Evolutionary conservation across 2,888 invertebrate genomes (phyloP).

Genomic region (Philhelius pedissequus): DNA sequence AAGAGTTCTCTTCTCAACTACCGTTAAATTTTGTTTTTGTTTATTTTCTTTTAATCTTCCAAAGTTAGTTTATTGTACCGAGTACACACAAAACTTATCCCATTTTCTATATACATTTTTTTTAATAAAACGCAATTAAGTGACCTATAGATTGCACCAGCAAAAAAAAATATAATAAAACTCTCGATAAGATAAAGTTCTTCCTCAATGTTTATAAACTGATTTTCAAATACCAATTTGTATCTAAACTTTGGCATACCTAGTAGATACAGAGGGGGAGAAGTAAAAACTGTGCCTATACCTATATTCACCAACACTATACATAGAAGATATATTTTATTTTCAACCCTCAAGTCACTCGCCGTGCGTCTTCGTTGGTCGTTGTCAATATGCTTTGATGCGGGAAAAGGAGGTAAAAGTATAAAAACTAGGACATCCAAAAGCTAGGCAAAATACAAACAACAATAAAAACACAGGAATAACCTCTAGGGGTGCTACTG

Average conservation of each 20-base stretch:
- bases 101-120: neutral
- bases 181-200: constrained; percentile 13
- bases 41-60: neutral
- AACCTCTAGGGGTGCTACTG: neutral
- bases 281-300: neutral
- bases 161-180: neutral
- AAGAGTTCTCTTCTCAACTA: neutral
- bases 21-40: neutral
- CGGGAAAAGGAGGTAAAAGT: neutral
- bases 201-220: constrained; percentile 44
- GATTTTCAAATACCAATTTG: constrained; percentile 65
- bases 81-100: neutral
- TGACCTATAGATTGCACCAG: neutral
- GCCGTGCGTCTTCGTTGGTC: neutral
- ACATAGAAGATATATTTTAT: neutral
- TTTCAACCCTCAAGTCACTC: constrained; percentile 11
- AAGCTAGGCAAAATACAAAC: neutral
- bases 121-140: constrained; percentile 16
- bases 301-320: no score
- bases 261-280: neutral
- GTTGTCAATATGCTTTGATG: neutral
- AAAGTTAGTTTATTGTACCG: neutral
- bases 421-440: constrained; percentile 3
- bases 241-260: constrained; percentile 33
- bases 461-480: neutral